These are phyloP conservation scores for Chrysomallon squamiferum DNA, from an alignment of 1,140 invertebrate species.

Conservation along the genomic window DNA sequence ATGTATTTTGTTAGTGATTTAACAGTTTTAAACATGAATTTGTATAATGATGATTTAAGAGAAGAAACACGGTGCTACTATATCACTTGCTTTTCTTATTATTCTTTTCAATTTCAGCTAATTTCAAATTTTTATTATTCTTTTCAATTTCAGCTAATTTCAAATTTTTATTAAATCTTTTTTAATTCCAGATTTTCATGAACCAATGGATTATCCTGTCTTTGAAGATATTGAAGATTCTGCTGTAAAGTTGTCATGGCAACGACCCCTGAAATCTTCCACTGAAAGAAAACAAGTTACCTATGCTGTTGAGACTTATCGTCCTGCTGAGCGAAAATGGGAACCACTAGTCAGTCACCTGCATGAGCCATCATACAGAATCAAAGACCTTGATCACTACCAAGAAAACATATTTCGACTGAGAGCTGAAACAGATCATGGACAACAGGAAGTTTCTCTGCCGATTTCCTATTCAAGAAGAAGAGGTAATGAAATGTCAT, in stretches of 20 bases:
- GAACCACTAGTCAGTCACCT: slow-evolving; percentile 36
- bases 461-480: slow-evolving; percentile 40
- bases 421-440: slow-evolving; percentile 94
- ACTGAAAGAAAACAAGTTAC: slow-evolving; percentile 33
- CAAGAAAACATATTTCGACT: slow-evolving; percentile 94
- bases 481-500: slow-evolving; percentile 26
- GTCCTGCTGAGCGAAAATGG: slow-evolving; percentile 42
- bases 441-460: slow-evolving; percentile 81
- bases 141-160: too few species aligned
- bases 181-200: slow-evolving; percentile 27
- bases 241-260: slow-evolving; percentile 43
- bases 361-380: slow-evolving; percentile 40
- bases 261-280: slow-evolving; percentile 15
- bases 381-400: slow-evolving; percentile 42
- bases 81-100: too few species aligned
- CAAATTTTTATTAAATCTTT: too few species aligned
- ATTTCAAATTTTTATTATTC: too few species aligned
- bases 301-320: slow-evolving; percentile 46
- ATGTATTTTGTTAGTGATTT: too few species aligned
- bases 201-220: slow-evolving; percentile 46
- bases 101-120: too few species aligned
- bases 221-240: slow-evolving; percentile 46
- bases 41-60: too few species aligned
- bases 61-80: too few species aligned
- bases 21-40: too few species aligned